Percentiles rank a stretch among this genome's conserved stretches.
Evolutionary conservation across 2,797 vertebrate species (phyloP).

Genomic region (Peromyscus nudipes): DNA sequence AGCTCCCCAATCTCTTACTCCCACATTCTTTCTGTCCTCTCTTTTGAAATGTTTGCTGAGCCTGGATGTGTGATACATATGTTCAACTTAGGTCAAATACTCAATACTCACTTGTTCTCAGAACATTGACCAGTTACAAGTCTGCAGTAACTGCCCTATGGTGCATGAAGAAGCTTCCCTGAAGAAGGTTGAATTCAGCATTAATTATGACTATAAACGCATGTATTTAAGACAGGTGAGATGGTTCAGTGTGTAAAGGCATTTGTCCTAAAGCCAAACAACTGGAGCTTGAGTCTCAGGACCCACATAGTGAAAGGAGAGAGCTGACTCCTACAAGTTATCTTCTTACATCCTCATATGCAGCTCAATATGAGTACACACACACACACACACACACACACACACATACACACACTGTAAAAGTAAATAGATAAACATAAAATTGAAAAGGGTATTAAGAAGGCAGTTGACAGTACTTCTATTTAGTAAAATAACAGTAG

Average conservation of each 20-base stretch:
- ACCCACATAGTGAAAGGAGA: neutral
- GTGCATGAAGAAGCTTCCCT: neutral
- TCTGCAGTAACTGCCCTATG: neutral
- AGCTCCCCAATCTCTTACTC: neutral
- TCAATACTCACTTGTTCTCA: too few species aligned
- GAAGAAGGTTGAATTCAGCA: neutral
- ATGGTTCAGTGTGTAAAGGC: neutral
- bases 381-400: neutral
- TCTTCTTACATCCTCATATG: neutral
- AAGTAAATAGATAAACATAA: neutral
- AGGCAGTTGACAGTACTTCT: neutral
- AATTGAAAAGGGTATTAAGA: neutral
- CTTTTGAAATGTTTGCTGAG: neutral
- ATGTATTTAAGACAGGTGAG: neutral
- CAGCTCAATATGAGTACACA: neutral
- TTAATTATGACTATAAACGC: neutral
- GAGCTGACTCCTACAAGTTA: neutral
- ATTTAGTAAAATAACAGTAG: neutral
- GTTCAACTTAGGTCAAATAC: neutral
- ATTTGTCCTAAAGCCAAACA: neutral
- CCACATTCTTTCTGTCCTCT: neutral
- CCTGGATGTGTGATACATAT: neutral
- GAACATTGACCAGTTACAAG: neutral
- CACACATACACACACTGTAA: neutral
- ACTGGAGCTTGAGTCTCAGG: neutral